phyloP scores from a whole-genome alignment of 2,113 vertebrate species.

The Genyomyrus donnyi region DNA sequence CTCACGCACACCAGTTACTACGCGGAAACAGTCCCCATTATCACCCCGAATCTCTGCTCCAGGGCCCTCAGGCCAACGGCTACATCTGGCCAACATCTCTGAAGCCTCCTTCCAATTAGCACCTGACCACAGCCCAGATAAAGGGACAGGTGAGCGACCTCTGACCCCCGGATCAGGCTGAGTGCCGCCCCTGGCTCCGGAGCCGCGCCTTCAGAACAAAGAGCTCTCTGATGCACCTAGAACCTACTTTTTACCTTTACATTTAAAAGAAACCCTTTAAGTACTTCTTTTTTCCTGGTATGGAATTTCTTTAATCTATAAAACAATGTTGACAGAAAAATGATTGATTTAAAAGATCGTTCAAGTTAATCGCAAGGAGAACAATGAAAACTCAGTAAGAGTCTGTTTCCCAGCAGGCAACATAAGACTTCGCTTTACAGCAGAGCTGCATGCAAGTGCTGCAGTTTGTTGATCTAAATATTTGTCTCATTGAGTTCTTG shows the following conservation, averaged over 20 bases:
- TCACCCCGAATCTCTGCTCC: not conserved
- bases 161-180: not conserved
- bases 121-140: not conserved
- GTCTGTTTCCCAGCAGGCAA: not conserved
- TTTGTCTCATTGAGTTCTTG: not conserved
- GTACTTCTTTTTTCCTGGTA: not conserved
- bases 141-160: slow-evolving; percentile 8
- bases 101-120: slow-evolving; percentile 11
- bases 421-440: not conserved
- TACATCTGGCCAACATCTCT: not conserved
- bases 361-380: not conserved
- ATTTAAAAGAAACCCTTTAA: not conserved
- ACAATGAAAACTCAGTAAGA: not conserved
- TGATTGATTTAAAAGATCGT: not conserved
- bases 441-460: not conserved
- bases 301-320: not conserved
- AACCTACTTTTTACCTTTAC: not conserved
- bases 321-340: not conserved
- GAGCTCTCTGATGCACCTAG: not conserved
- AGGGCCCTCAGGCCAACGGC: not conserved
- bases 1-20: not conserved
- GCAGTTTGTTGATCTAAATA: not conserved
- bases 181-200: not conserved
- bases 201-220: not conserved
- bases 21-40: not conserved